These are phyloP conservation scores for Stegodyphus dumicola DNA, from an alignment of 1,140 invertebrate genomes.

Conservation along the genomic window DNA sequence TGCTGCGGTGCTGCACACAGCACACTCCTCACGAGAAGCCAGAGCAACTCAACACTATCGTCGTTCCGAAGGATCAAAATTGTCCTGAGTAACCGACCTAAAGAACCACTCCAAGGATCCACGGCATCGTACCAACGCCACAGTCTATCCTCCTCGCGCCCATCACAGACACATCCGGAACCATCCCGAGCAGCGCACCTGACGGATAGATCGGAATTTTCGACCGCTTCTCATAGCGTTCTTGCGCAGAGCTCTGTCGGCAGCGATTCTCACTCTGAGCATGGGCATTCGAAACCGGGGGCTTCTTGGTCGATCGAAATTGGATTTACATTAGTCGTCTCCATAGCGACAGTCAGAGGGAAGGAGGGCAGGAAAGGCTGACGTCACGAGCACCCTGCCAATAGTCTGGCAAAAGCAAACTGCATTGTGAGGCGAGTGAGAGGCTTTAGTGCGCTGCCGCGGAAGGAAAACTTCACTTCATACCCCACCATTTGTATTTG, in stretches of 20 bases:
- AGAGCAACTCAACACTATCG: slow-evolving; percentile 2
- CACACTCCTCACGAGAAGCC: slow-evolving; percentile 48
- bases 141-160: not conserved
- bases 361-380: slow-evolving; percentile 15
- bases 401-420: not conserved
- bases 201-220: not conserved
- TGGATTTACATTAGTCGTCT: slow-evolving; percentile 35
- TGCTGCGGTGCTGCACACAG: slow-evolving; percentile 35
- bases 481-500: too few relatives aligned
- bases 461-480: too few relatives aligned
- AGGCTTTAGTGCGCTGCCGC: too few relatives aligned
- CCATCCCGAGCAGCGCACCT: slow-evolving; percentile 2
- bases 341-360: slow-evolving; percentile 21
- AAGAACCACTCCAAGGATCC: not conserved
- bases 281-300: slow-evolving; percentile 37
- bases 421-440: not conserved
- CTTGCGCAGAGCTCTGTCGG: slow-evolving; percentile 18
- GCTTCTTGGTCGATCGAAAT: slow-evolving; percentile 43
- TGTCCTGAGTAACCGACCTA: too few relatives aligned
- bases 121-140: not conserved
- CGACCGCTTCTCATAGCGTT: slow-evolving; percentile 3
- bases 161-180: not conserved
- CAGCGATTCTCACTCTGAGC: slow-evolving; percentile 4
- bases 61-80: not conserved
- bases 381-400: not conserved